Conservation (phyloP, 2,888 invertebrate species). For the Hydropsyche betteni region DNA sequence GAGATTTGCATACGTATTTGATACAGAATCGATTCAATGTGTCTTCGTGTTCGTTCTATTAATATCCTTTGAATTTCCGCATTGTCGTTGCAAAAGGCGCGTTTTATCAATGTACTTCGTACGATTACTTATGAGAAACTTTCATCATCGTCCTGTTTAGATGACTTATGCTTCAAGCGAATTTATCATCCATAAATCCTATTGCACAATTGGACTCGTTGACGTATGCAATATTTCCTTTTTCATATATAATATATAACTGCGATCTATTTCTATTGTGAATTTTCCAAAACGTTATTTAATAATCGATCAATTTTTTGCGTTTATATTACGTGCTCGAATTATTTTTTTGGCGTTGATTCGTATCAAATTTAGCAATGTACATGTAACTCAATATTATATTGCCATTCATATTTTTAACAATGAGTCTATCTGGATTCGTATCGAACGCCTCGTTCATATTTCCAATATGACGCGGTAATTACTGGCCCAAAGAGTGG, state of each 20-base stretch:
- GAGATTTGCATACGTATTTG: not conserved
- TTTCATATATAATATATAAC: not conserved
- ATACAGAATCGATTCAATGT: no score
- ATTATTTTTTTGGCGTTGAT: not conserved
- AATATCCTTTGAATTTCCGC: not conserved
- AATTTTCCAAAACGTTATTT: not conserved
- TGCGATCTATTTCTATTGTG: not conserved
- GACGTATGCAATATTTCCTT: not conserved
- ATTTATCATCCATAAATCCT: not conserved
- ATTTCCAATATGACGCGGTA: slow-evolving; percentile 33
- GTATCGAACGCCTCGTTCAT: slow-evolving; percentile 22
- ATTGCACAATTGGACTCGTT: slow-evolving; percentile 1
- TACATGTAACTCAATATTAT: not conserved
- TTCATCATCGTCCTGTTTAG: slow-evolving; percentile 13
- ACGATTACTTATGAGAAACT: not conserved
- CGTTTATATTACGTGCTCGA: not conserved
- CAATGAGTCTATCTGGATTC: slow-evolving; percentile 30
- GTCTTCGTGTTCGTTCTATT: not conserved
- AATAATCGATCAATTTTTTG: not conserved
- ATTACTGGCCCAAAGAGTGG: slow-evolving; percentile 15
- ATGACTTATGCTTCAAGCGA: not conserved
- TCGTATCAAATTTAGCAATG: not conserved
- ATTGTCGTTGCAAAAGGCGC: not conserved
- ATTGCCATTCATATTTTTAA: slow-evolving; percentile 23
- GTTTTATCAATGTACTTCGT: not conserved